Evolutionary conservation across 1,140 invertebrate species (phyloP), one percentile per base, ranked within the genome.

Genomic region (Rhyacophila brunnea): DNA sequence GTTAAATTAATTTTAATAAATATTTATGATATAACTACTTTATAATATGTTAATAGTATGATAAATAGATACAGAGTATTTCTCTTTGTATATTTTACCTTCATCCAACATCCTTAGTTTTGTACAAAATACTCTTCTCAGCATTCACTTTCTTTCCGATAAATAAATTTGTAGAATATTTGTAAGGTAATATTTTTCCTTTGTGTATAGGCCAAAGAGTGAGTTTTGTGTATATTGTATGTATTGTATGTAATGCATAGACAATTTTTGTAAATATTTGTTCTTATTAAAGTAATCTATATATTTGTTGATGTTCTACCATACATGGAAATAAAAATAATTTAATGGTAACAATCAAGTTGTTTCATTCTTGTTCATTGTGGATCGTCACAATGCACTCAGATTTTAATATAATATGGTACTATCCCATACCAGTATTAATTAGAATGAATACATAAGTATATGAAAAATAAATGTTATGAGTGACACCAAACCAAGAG

Each of bases 201-300:
- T 58, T 49, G 15, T 58, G 46, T 58, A 50, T 13, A 50, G 47
- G 40, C 55, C 55, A 58, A 58, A 58, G 55, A 58, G 43, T 57
- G 44, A 49, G 10, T 51, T 57, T 58, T 58, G 34, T 50, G 42
- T 58, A 58, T 42, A 56, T 48, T 46, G 13, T 43, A 32, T 58
- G 46, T 18, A 50, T 32, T 58, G 46, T 18, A 50, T 32, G 61
- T 61, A 53, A 53, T 47, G 56, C 19, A 51, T 44, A 62, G 44
- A 56, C 23, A 47, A 47, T 56, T 51, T 59, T 58, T 60, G 47
- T 60, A 64, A 52, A 59, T 35, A 54, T 35, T 34, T 50, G 35
- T 52, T 55, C 45, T 19, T 45, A 49, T 36, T 4, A 53, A 52
- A 28, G 52, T 50, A 44, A 6, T 50, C 43, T 42, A 46, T 61